A percentile compares a stretch with the other conserved stretches of the same genome.
These are phyloP conservation scores for Acronicta alni DNA, from an alignment of 2,888 invertebrate species.

Conservation along the genomic window DNA sequence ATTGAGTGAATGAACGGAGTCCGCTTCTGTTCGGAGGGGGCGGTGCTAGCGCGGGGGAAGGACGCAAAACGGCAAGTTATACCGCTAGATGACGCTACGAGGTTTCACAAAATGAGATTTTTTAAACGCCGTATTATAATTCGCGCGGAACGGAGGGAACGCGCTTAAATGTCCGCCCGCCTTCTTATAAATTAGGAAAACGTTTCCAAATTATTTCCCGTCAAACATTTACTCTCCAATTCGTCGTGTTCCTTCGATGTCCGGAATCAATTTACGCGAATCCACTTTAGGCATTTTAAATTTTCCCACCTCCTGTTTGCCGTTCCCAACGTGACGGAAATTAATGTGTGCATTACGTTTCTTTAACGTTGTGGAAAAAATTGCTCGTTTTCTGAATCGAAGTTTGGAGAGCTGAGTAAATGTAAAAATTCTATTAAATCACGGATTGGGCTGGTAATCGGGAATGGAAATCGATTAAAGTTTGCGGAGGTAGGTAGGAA, in stretches of 20 bases:
- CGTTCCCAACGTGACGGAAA: constrained; percentile 78
- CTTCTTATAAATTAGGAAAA: constrained; percentile 80
- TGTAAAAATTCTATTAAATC: constrained; percentile 76
- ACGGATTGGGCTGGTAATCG: constrained; percentile 70
- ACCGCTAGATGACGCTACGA: constrained; percentile 78
- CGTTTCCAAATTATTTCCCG: constrained; percentile 82
- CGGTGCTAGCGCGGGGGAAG: constrained; percentile 57
- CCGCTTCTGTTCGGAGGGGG: constrained; percentile 53
- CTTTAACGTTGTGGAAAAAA: constrained; percentile 62
- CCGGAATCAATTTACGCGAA: constrained; percentile 84
- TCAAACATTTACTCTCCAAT: constrained; percentile 81
- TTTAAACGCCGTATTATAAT: constrained; percentile 63
- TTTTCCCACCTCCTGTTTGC: constrained; percentile 76
- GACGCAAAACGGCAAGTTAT: constrained; percentile 23
- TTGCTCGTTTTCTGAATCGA: constrained; percentile 64
- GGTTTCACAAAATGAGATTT: constrained; percentile 51
- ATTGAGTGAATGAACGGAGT: constrained; percentile 76
- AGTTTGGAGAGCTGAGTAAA: constrained; percentile 62
- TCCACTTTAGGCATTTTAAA: constrained; percentile 78
- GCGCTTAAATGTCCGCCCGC: constrained; percentile 61
- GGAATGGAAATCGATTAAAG: constrained; percentile 76
- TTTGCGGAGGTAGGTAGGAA: no score
- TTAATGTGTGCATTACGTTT: constrained; percentile 85
- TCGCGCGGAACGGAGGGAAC: constrained; percentile 59
- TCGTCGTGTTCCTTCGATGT: constrained; percentile 77